Evolutionary conservation across 2,888 invertebrate species (phyloP), one percentile per base, ranked within the genome.

Genomic region (Chydorus sphaericus): DNA sequence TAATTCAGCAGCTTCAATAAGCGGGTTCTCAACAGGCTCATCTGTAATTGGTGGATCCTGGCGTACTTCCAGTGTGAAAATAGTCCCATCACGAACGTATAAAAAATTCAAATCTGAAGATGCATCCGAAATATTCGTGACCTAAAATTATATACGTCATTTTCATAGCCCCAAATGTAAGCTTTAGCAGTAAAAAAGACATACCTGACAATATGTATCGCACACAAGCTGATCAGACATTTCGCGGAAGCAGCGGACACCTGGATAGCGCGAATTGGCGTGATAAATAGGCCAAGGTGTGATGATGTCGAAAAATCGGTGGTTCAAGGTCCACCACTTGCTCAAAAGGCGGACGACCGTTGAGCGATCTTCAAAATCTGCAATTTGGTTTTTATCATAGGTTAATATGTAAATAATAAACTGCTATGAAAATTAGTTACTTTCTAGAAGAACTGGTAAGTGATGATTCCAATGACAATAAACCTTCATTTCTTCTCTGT

Each of bases 131-230:
- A 44, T 44, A 20, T 23, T 36, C 16, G 36, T 18, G 10, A 52
- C 52, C 52, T 52, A 36, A 14, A n/a, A 52, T 14, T 31, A 7
- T 23, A 52, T 20, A 51, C 11, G 33, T 18, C 18, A 8, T 14
- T 36, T 16, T 16, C 30, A 51, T 31, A 10, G n/a, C n/a, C n/a
- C n/a, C n/a, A n/a, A n/a, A n/a, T 2, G 18, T 31, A 16, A 51
- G 3, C 4, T 52, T 52, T 23, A n/a, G 20, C 10, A n/a, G 4
- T 39, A 14, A 10, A 16, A 39, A 16, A n/a, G 4, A 36, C 8
- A 4, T 36, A 52, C 52, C 20, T 52, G 52, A 26, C 52, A 52
- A 36, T 52, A 52, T 11, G 36, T 14, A 26, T 36, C 36, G n/a
- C 31, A 33, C 14, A 52, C 33, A 26, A 52, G 52, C 23, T 36